These are phyloP conservation scores for Chloroclystis v-ata DNA, from an alignment of 2,888 invertebrate species.

Conservation along the genomic window DNA sequence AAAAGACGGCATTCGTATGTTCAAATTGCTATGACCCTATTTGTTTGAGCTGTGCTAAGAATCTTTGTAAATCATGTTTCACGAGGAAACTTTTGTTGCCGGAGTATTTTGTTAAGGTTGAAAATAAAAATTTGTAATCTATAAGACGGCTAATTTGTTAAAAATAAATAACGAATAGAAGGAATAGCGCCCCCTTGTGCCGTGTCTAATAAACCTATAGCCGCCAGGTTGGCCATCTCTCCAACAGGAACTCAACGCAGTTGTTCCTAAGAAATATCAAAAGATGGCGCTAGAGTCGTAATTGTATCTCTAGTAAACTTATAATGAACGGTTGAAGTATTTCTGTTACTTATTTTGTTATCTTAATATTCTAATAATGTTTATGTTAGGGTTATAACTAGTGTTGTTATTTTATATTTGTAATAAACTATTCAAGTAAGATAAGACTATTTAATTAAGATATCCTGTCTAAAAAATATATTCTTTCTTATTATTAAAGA, in stretches of 20 bases:
- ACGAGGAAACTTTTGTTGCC: not conserved
- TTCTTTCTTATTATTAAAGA: too few relatives aligned
- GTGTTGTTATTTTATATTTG: too few relatives aligned
- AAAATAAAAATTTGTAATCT: not conserved
- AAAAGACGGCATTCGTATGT: not conserved
- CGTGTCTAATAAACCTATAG: not conserved
- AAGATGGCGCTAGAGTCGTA: constrained; percentile 35
- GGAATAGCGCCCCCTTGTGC: not conserved
- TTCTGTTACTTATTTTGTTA: too few relatives aligned
- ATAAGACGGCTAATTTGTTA: too few relatives aligned
- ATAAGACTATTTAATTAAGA: too few relatives aligned
- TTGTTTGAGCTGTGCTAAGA: not conserved
- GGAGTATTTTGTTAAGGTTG: not conserved
- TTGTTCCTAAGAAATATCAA: constrained; percentile 8
- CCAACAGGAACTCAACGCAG: constrained; percentile 1
- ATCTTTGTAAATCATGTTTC: constrained; percentile 2
- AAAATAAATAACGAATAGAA: too few relatives aligned
- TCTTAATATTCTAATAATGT: too few relatives aligned
- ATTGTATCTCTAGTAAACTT: not conserved
- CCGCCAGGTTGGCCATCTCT: too few relatives aligned
- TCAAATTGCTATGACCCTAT: not conserved
- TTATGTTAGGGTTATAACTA: too few relatives aligned
- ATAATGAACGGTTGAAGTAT: too few relatives aligned
- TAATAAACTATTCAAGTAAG: too few relatives aligned
- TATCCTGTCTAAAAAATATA: too few relatives aligned